phyloP scores from a whole-genome alignment of 2,888 invertebrate genomes.

The Hoplodrina ambigua region DNA sequence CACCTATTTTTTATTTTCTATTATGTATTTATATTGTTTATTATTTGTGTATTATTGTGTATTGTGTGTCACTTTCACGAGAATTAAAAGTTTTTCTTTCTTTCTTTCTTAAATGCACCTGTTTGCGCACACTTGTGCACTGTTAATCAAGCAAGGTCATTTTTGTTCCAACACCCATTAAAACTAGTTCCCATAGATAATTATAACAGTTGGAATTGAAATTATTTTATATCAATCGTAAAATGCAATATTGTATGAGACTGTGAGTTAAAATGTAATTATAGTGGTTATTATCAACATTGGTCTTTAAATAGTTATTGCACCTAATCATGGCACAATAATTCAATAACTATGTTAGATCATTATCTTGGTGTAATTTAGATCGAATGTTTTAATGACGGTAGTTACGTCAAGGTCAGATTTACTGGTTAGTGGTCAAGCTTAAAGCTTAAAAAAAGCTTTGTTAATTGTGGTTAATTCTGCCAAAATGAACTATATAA shows the following conservation, averaged over 20 bases:
- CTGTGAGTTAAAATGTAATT: conserved; percentile 37
- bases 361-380: conserved; percentile 54
- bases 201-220: background rate
- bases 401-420: conserved; percentile 46
- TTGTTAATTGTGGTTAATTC: background rate
- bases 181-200: background rate
- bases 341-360: conserved; percentile 47
- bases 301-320: conserved; percentile 49
- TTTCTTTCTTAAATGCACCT: too few species aligned
- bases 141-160: too few species aligned
- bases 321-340: conserved; percentile 55
- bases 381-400: conserved; percentile 47
- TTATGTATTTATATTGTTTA: too few species aligned
- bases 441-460: background rate
- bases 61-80: too few species aligned
- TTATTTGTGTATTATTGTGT: too few species aligned
- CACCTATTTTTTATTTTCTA: too few species aligned
- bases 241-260: conserved; percentile 39
- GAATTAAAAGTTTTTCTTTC: too few species aligned
- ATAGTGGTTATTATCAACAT: conserved; percentile 34
- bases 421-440: conserved; percentile 19
- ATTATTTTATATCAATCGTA: conserved; percentile 46
- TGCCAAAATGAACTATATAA: background rate
- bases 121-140: too few species aligned
- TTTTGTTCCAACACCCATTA: background rate